Base-by-base conservation (phyloP, 2,888 invertebrate species). In the Melinopterus prodromus region DNA sequence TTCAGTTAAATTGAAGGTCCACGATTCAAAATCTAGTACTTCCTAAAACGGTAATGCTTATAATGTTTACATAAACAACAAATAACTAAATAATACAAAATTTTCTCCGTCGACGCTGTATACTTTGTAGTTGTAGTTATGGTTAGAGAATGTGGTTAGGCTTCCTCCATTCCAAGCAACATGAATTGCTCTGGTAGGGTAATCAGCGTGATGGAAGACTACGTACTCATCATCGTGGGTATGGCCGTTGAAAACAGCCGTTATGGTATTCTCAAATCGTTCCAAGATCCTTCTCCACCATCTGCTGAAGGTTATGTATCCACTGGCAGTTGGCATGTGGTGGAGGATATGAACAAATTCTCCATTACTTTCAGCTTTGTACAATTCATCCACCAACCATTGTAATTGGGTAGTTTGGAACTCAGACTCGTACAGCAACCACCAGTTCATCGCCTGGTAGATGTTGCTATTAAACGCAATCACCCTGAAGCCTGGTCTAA, bases 151-250 rank as follows among this genome's bases (percentile, higher is more conserved):
- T 95, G 95, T 90, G 0, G 97, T 97, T 12, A 96, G 90, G 84
- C 96, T 95, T n/a, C 97, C 97, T 0, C 94, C 95, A 79, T 97
- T 95, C 92, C 95, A 97, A 6, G 94, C 94, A 5, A 97, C 91
- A 81, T 92, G 93, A 6, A 92, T 90, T 0, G 97, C 91, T 71
- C 90, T 86, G 0, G 88, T 88, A 6, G 90, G 90, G 71, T 91
- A 90, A 0, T 90, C 86, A 4, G 88, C 85, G 80, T 91, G 91
- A 86, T 94, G 96, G 87, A 93, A 94, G 77, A 96, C 88, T 85
- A 93, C 92, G 85, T 95, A 92, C 86, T 94, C 94, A 84, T 96
- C 96, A 1, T 91, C 91, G 86, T 97, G 96, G 0, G 94, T 93
- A 87, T 97, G 96, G 0, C 96, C 97, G 85, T 94, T 95, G 87